Evolutionary conservation across 2,888 invertebrate species (phyloP).

Genomic region (Cataglyphis albicans): DNA sequence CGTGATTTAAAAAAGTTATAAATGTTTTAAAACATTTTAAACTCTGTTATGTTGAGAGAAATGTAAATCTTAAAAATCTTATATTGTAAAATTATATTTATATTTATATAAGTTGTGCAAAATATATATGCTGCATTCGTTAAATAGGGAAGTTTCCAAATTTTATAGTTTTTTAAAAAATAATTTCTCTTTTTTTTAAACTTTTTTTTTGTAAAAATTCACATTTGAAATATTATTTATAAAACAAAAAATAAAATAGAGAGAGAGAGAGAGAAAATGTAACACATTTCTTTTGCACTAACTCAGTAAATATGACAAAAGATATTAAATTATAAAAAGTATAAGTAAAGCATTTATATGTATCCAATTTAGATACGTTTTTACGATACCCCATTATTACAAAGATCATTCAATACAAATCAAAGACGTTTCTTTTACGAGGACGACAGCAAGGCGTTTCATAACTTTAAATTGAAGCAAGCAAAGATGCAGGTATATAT

Average conservation of each 20-base stretch:
- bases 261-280: too few species aligned
- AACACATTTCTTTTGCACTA: neutral
- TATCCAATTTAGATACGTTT: slow-evolving; percentile 10
- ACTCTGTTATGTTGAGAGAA: neutral
- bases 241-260: neutral
- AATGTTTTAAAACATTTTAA: neutral
- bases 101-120: neutral
- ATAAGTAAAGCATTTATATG: neutral
- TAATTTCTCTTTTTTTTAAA: neutral
- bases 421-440: neutral
- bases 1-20: neutral
- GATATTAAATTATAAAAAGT: slow-evolving; percentile 5
- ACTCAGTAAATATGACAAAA: neutral
- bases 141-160: neutral
- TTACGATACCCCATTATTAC: slow-evolving; percentile 10
- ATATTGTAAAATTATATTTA: neutral
- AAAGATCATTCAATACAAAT: slow-evolving; percentile 40
- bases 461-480: slow-evolving; percentile 77
- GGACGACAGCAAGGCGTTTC: slow-evolving; percentile 38
- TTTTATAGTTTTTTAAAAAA: neutral
- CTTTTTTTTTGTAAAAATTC: slow-evolving; percentile 3
- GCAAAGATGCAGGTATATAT: slow-evolving; percentile 77
- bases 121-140: neutral
- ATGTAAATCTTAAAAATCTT: neutral
- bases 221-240: neutral